phyloP scores from a whole-genome alignment of 2,113 vertebrate genomes.

The Brachionichthys hirsutus region DNA sequence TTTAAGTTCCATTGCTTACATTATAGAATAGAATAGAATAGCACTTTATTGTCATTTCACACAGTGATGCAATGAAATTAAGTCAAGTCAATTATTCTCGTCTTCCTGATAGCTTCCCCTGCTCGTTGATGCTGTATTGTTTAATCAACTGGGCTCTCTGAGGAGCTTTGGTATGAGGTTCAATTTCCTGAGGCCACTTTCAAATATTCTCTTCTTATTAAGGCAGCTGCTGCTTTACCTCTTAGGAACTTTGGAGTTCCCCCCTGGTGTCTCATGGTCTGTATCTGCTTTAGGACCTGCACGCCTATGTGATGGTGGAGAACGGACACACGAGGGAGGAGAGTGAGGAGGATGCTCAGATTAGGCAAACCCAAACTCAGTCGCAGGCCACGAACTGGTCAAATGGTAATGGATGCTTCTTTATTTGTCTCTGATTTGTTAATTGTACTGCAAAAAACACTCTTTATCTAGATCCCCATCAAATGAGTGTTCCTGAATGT shows the following conservation, averaged over 20 bases:
- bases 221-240: background rate
- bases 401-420: slow-evolving; percentile 50
- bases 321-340: slow-evolving; percentile 31
- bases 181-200: background rate
- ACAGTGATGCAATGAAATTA: too few species aligned
- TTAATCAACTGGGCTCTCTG: background rate
- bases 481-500: too few species aligned
- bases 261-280: background rate
- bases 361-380: slow-evolving; percentile 8
- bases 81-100: too few species aligned
- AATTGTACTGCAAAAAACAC: background rate
- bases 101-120: too few species aligned
- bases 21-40: too few species aligned
- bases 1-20: too few species aligned
- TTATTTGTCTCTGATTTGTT: background rate
- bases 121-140: too few species aligned
- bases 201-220: background rate
- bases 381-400: slow-evolving; percentile 27
- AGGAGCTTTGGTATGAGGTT: background rate
- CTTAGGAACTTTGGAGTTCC: background rate
- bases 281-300: slow-evolving; percentile 10
- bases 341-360: slow-evolving; percentile 25
- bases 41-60: too few species aligned
- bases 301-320: slow-evolving; percentile 37
- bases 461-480: too few species aligned